Percentiles rank a stretch among this genome's conserved stretches.
Conservation (phyloP, 1,140 invertebrate genomes). For the Teleopsis dalmanni region DNA sequence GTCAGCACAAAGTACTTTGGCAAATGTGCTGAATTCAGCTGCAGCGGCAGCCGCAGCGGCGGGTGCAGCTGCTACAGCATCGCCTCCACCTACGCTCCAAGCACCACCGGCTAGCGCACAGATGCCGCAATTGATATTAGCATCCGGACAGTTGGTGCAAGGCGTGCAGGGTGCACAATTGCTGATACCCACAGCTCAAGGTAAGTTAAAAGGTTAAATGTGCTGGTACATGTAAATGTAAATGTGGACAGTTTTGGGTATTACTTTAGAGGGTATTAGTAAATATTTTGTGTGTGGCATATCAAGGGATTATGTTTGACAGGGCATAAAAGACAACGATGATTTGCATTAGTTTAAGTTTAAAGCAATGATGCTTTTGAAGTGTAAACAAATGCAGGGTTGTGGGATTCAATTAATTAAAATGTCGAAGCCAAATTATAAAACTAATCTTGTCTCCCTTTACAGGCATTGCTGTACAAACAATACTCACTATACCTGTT, state of each 20-base stretch:
- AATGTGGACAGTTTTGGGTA: no score
- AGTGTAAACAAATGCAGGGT: no score
- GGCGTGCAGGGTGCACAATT: conserved; percentile 88
- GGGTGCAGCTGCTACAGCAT: conserved; percentile 35
- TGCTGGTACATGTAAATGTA: not conserved
- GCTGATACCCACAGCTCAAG: conserved; percentile 88
- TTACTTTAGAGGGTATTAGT: no score
- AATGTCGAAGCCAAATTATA: not conserved
- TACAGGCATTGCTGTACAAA: conserved; percentile 85
- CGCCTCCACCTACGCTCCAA: conserved; percentile 42
- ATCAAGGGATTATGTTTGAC: no score
- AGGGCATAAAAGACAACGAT: no score
- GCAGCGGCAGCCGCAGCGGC: conserved; percentile 30
- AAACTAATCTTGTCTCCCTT: not conserved
- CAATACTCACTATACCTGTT: conserved; percentile 87
- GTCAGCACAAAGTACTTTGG: conserved; percentile 21
- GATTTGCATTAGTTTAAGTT: no score
- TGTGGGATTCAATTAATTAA: no score
- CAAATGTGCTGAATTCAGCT: conserved; percentile 30
- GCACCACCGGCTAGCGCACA: conserved; percentile 47
- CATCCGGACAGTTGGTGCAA: conserved; percentile 82
- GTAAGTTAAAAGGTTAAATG: conserved; percentile 46
- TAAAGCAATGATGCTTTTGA: no score
- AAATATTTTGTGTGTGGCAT: no score
- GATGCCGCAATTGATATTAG: conserved; percentile 59